Percentiles rank a stretch among this genome's conserved stretches.
Evolutionary conservation across 2,797 vertebrate species (phyloP).

Genomic region (Parambassis ranga): DNA sequence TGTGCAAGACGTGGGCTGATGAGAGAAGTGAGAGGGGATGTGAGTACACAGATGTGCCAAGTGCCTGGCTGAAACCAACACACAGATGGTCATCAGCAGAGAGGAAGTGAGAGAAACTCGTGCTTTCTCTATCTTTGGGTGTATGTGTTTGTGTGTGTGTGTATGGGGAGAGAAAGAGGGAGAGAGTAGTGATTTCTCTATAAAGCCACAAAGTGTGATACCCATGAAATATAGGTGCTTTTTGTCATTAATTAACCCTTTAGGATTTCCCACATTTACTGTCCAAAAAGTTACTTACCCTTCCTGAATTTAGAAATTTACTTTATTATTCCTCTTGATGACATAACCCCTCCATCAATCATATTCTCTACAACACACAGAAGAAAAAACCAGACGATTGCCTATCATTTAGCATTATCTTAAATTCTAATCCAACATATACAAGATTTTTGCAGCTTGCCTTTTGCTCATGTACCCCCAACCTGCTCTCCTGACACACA

Average conservation of each 20-base stretch:
- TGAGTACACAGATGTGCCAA: constrained; percentile 80
- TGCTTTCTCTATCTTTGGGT: constrained; percentile 55
- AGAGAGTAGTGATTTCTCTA: constrained; percentile 42
- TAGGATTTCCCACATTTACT: constrained; percentile 38
- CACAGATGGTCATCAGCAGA: constrained; percentile 79
- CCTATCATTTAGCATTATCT: too few species aligned
- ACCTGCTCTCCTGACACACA: constrained; percentile 3
- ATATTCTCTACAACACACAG: too few species aligned
- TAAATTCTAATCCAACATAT: not conserved
- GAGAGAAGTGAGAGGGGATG: constrained; percentile 84
- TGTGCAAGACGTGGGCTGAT: constrained; percentile 33
- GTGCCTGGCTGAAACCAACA: constrained; percentile 72
- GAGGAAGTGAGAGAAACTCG: constrained; percentile 80
- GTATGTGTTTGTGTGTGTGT: constrained; percentile 14
- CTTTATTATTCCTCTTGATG: not conserved
- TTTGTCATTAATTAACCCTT: not conserved
- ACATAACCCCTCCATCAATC: not conserved
- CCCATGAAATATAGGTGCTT: constrained; percentile 26
- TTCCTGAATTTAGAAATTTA: not conserved
- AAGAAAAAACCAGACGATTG: too few species aligned
- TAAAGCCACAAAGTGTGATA: constrained; percentile 14
- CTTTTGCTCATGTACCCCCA: not conserved
- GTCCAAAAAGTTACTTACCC: not conserved
- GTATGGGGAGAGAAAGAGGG: not conserved
- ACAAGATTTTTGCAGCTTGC: not conserved